Evolutionary conservation across 2,797 vertebrate species (phyloP), one percentile per base, ranked within the genome.

Genomic region (Morus bassanus): DNA sequence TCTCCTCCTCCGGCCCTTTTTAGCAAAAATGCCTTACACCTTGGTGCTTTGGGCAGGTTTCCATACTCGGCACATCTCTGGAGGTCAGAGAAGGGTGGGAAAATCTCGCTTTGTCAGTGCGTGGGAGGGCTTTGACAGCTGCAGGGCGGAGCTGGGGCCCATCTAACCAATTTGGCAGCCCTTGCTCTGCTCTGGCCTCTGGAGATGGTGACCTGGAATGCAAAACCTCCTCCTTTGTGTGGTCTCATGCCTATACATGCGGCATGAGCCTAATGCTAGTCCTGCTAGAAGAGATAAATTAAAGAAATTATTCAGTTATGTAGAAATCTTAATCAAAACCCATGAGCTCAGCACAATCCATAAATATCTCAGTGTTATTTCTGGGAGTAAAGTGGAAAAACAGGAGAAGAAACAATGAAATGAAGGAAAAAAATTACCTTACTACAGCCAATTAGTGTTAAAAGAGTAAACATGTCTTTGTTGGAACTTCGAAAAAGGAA

Each of bases 81-180:
- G 93, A 96, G 93, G 63, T 95, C 94, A 95, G 78, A 54, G 85
- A 78, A 78, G 92, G 85, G 89, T 96, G 96, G 94, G 95, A 97
- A 96, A 92, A 74, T 92, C 65, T 89, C 10, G 0, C 45, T 84
- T 65, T 83, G 93, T 89, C 84, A 79, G 80, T 53, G 53, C 1
- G 94, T 97, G 91, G 83, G 93, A 95, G 64, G 69, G 72, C 41
- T 95, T 89, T 82, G 86, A 91, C 96, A 97, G 89, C 93, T 95
- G 94, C 90, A 88, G 86, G 91, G 93, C 4, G 61, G 93, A 92
- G 85, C 77, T 96, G 93, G 73, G 91, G 85, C 89, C 91, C 88
- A 48, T 91, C 63, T 90, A 14, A 85, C 61, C 74, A 25, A 3
- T 76, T 93, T 97, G 95, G 95, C 95, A 97, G 85, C 46, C 11